These are phyloP conservation scores for Chauna torquata DNA, from an alignment of 2,113 vertebrate species.

Conservation along the genomic window DNA sequence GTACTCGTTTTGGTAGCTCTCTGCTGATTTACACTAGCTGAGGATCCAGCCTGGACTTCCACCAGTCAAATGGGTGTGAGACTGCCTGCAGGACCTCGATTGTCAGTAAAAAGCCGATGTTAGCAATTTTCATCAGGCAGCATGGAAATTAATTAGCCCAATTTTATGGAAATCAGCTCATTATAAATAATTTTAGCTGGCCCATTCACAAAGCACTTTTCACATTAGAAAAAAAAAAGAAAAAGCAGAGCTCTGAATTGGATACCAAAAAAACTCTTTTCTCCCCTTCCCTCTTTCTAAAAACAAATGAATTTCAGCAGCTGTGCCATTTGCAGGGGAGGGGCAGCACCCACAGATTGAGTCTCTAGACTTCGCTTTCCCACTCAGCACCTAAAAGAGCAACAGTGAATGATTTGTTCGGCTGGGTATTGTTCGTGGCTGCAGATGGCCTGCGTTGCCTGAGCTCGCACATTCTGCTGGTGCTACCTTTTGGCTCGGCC, in stretches of 20 bases:
- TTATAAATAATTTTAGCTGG: slow-evolving; percentile 77
- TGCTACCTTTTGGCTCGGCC: not conserved
- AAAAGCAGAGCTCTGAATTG: slow-evolving; percentile 66
- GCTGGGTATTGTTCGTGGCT: not conserved
- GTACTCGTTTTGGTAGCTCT: not conserved
- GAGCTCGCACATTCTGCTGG: not conserved
- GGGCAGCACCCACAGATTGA: slow-evolving; percentile 5
- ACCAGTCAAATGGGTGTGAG: slow-evolving; percentile 28
- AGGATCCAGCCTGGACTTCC: slow-evolving; percentile 57
- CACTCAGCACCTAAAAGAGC: slow-evolving; percentile 12
- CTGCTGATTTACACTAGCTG: not conserved
- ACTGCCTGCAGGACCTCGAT: slow-evolving; percentile 46
- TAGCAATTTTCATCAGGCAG: slow-evolving; percentile 74
- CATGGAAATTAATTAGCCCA: slow-evolving; percentile 76
- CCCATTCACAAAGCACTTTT: slow-evolving; percentile 72
- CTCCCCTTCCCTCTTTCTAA: not conserved
- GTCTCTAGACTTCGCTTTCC: slow-evolving; percentile 16
- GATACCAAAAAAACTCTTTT: slow-evolving; percentile 32
- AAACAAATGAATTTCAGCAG: slow-evolving; percentile 63
- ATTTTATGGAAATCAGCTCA: slow-evolving; percentile 78
- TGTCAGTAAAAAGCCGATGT: slow-evolving; percentile 66
- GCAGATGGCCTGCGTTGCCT: slow-evolving; percentile 18
- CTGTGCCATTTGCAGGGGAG: slow-evolving; percentile 58
- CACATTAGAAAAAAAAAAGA: slow-evolving; percentile 20
- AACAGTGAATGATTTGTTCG: not conserved